These are phyloP conservation scores for Alosa sapidissima DNA, from an alignment of 2,797 vertebrate species.

Conservation along the genomic window DNA sequence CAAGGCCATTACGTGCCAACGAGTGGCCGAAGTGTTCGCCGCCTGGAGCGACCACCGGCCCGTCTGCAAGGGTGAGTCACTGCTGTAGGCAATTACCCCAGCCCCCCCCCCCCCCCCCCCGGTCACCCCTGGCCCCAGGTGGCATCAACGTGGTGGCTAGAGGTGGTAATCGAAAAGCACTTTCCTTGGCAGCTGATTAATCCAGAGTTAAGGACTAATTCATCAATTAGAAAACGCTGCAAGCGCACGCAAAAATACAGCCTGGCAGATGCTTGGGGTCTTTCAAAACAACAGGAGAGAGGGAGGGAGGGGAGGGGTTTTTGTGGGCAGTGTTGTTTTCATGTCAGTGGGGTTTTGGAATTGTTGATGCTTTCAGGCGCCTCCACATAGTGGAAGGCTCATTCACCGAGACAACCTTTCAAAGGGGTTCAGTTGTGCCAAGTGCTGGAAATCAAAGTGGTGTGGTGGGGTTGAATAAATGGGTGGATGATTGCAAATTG, in stretches of 20 bases:
- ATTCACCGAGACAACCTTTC: background rate
- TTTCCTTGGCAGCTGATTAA: conserved; percentile 8
- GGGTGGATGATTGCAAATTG: conserved; percentile 11
- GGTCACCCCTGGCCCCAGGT: background rate
- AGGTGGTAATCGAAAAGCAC: conserved; percentile 14
- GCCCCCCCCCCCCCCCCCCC: background rate
- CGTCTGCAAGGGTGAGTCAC: conserved; percentile 91
- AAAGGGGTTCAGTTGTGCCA: background rate
- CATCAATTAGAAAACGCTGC: background rate
- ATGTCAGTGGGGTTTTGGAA: background rate
- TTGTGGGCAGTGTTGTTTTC: background rate
- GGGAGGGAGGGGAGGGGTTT: background rate
- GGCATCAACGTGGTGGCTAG: background rate
- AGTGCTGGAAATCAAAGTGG: background rate
- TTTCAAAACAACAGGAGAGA: background rate
- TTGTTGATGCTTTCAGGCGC: background rate
- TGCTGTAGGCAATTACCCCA: background rate
- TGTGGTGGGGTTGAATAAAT: background rate
- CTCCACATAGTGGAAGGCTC: background rate
- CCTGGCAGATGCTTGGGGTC: background rate
- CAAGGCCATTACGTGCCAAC: conserved; percentile 96
- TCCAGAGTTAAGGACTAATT: conserved; percentile 12
- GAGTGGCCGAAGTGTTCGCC: conserved; percentile 96
- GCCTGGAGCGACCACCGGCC: conserved; percentile 98
- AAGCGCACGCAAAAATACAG: background rate